These are phyloP conservation scores for Mobula hypostoma DNA, from an alignment of 2,113 vertebrate genomes.

Conservation along the genomic window DNA sequence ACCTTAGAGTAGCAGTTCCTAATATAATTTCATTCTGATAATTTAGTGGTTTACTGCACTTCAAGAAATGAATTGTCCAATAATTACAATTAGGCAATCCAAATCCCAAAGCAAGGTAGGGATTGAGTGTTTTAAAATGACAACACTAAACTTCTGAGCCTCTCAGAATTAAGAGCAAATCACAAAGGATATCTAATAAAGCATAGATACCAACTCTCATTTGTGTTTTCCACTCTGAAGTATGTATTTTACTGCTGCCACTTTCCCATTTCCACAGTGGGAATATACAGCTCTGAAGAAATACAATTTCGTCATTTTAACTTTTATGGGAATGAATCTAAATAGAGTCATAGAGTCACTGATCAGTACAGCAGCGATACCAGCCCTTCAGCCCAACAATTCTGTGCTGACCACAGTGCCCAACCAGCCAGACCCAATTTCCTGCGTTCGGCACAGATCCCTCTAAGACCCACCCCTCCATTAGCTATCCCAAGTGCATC, in stretches of 20 bases:
- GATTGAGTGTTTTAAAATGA: neutral
- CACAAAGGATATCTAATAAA: neutral
- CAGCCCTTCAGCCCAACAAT: too few species aligned
- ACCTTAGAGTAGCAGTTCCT: neutral
- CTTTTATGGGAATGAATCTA: neutral
- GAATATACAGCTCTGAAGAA: neutral
- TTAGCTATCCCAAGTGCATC: too few species aligned
- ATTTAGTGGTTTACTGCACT: neutral
- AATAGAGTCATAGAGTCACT: neutral
- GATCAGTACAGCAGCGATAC: too few species aligned
- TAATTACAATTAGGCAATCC: neutral
- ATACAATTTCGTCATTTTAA: neutral
- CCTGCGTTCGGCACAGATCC: too few species aligned
- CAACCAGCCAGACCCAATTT: too few species aligned
- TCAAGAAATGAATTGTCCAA: neutral
- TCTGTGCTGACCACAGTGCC: too few species aligned
- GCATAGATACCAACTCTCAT: neutral
- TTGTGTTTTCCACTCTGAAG: neutral
- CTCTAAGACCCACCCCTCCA: too few species aligned
- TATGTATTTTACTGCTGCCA: neutral
- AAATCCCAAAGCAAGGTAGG: neutral
- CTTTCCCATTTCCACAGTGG: neutral
- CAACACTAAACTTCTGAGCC: neutral
- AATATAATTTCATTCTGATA: neutral
- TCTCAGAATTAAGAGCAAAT: neutral